Conservation (phyloP, 1,140 invertebrate species). For the Heliconius nattereri region DNA sequence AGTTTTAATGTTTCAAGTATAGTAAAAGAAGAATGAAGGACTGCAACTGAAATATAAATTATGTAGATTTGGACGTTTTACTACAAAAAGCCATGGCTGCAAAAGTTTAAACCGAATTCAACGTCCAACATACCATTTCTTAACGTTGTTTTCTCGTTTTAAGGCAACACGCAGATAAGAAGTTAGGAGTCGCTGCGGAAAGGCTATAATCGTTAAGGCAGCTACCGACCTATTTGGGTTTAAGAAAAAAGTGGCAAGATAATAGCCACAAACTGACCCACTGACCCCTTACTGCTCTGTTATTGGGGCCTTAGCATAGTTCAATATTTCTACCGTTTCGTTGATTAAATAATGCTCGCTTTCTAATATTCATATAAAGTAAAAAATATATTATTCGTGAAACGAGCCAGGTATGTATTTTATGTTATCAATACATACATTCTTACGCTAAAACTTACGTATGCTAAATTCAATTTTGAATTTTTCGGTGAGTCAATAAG, state of each 20-base stretch:
- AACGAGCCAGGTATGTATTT: not conserved
- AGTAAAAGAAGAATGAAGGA: too few species aligned
- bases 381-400: not conserved
- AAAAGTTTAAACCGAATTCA: not conserved
- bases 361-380: not conserved
- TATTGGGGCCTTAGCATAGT: constrained; percentile 14
- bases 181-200: constrained; percentile 28
- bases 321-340: not conserved
- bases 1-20: too few species aligned
- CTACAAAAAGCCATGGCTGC: not conserved
- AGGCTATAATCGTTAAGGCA: constrained; percentile 36
- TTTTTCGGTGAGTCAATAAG: constrained; percentile 27
- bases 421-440: not conserved
- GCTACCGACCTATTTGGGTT: constrained; percentile 31
- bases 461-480: constrained; percentile 5
- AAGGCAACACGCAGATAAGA: constrained; percentile 30
- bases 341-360: too few species aligned
- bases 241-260: constrained; percentile 33
- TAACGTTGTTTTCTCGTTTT: constrained; percentile 18
- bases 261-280: constrained; percentile 38
- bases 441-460: not conserved
- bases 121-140: not conserved
- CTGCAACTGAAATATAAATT: too few species aligned
- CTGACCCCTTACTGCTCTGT: constrained; percentile 23
- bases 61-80: not conserved